Evolutionary conservation across 2,888 invertebrate species (phyloP).

Genomic region (Nomada ferruginata): DNA sequence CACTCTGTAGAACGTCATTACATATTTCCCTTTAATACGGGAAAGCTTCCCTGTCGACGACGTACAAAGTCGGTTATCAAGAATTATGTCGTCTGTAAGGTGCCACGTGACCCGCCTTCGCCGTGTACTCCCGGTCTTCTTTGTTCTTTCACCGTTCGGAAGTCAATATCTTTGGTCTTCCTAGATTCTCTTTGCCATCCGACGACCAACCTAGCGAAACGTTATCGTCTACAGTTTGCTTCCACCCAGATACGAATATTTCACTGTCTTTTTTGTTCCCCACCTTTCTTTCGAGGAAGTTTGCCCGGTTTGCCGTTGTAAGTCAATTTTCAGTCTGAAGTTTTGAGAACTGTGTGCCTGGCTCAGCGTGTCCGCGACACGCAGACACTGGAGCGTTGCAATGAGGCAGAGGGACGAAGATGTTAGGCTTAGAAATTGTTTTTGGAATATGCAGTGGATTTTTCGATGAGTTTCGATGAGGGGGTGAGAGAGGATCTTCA

Average conservation of each 20-base stretch:
- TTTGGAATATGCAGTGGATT: neutral
- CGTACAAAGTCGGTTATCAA: conserved; percentile 73
- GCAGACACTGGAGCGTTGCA: neutral
- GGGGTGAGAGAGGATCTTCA: too few relatives aligned
- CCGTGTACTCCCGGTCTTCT: conserved; percentile 77
- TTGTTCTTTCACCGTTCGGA: conserved; percentile 64
- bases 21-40: conserved; percentile 56
- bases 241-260: conserved; percentile 11
- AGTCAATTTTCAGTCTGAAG: conserved; percentile 47
- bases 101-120: conserved; percentile 79
- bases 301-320: conserved; percentile 35
- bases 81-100: conserved; percentile 79
- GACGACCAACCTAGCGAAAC: conserved; percentile 13
- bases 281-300: conserved; percentile 32
- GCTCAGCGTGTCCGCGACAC: neutral
- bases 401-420: neutral
- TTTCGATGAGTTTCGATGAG: neutral
- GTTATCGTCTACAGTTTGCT: conserved; percentile 36
- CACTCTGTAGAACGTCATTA: conserved; percentile 35
- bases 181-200: conserved; percentile 37
- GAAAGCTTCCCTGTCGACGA: conserved; percentile 69
- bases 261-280: neutral
- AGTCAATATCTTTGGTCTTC: conserved; percentile 53
- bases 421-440: neutral
- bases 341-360: neutral